Percentiles rank a stretch among this genome's conserved stretches.
Evolutionary conservation across 2,888 invertebrate species (phyloP).

Genomic region (Pyrocoelia pectoralis): DNA sequence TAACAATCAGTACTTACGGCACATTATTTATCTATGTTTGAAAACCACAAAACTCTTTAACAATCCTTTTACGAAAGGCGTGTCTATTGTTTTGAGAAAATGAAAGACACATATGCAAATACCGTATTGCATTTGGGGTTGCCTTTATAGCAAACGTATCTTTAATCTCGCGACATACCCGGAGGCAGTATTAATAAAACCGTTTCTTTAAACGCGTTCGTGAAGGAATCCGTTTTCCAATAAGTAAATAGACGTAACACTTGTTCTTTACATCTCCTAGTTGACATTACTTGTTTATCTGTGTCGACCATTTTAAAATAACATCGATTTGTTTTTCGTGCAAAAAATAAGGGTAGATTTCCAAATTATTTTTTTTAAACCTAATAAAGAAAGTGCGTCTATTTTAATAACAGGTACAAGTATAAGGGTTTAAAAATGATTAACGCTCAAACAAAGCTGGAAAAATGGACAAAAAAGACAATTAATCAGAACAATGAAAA

Average conservation of each 20-base stretch:
- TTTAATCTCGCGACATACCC: constrained; percentile 42
- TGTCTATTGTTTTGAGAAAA: constrained; percentile 8
- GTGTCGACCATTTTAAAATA: neutral
- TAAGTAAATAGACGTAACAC: constrained; percentile 16
- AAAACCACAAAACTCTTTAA: no score
- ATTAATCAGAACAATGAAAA: constrained; percentile 39
- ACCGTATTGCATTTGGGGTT: constrained; percentile 7
- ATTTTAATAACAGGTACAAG: neutral
- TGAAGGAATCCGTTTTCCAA: constrained; percentile 14
- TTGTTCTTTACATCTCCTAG: constrained; percentile 12
- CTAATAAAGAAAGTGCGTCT: neutral
- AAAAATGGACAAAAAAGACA: constrained; percentile 36
- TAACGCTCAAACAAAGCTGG: constrained; percentile 31
- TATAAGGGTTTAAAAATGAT: constrained; percentile 29
- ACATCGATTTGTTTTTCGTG: neutral
- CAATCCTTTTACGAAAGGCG: neutral
- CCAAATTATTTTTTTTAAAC: no score
- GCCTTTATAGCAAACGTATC: constrained; percentile 14
- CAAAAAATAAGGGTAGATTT: neutral
- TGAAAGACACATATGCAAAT: constrained; percentile 21
- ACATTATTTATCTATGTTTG: no score
- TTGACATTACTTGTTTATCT: constrained; percentile 12
- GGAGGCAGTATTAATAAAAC: constrained; percentile 41
- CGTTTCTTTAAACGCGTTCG: constrained; percentile 28
- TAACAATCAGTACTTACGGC: no score